Conservation (phyloP, 2,113 vertebrate genomes). For the Scomber scombrus region DNA sequence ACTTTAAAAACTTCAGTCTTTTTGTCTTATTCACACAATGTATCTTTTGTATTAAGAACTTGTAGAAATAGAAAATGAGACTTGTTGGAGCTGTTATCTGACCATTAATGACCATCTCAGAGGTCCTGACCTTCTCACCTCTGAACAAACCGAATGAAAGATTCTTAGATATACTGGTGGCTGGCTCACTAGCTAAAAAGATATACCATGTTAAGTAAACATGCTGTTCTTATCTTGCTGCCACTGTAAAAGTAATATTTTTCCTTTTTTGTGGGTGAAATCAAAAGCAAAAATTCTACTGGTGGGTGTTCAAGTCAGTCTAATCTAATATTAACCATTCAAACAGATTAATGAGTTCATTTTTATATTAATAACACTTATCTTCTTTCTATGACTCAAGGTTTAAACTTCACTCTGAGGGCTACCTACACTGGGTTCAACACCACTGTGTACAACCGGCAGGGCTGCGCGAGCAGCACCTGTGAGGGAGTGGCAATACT, state of each 20-base stretch:
- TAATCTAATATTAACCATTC: slow-evolving; percentile 20
- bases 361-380: slow-evolving; percentile 33
- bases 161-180: too few species aligned
- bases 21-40: too few species aligned
- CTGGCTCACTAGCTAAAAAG: too few species aligned
- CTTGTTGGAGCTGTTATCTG: too few species aligned
- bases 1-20: too few species aligned
- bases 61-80: too few species aligned
- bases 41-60: too few species aligned
- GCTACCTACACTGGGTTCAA: slow-evolving; percentile 83
- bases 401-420: slow-evolving; percentile 74
- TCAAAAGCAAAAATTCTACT: neutral
- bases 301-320: neutral
- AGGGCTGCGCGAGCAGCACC: slow-evolving; percentile 91
- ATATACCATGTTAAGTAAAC: too few species aligned
- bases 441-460: slow-evolving; percentile 84
- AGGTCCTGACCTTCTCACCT: too few species aligned
- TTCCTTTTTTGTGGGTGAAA: neutral
- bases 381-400: slow-evolving; percentile 56
- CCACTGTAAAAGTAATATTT: neutral
- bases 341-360: neutral
- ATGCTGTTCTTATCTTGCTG: neutral
- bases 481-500: slow-evolving; percentile 94
- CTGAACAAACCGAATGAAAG: too few species aligned
- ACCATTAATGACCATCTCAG: too few species aligned